Base-by-base conservation (phyloP, 1,140 invertebrate species). In the Drosophila mayri region DNA sequence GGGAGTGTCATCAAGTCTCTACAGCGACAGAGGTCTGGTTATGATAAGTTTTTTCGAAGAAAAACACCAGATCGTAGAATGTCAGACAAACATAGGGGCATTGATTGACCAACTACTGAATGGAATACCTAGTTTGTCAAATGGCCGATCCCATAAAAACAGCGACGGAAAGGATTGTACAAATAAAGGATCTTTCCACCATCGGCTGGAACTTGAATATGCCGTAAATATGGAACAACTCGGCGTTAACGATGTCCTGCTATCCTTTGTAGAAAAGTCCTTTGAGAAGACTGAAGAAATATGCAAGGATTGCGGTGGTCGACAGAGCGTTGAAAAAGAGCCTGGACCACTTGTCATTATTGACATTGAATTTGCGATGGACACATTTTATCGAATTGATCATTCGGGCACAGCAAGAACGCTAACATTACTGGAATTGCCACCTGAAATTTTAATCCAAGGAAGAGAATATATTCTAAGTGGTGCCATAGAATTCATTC, bases 21-120 rank as follows among this genome's bases (percentile, higher is more conserved):
- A 30, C 47, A 12, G 16, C 4, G n/a, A 30, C 16, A 50, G 25
- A 10, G 47, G 47, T n/a, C 9, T 30, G 47, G 47, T 30, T 18
- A 2, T 50, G 9, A 50, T 18, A 57, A 38, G 22, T 55, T 57
- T 57, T 40, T 58, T 58, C 25, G 2, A 43, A 6, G 25, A 59
- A 43, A 43, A 28, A 30, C n/a, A 44, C 8, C 25, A 41, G n/a
- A 18, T 30, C 0, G 18, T 46, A 16, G 0, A 28, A 20, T 59
- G 40, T 14, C 9, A 59, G 10, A n/a, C n/a, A n/a, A n/a, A n/a
- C n/a, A n/a, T n/a, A n/a, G n/a, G 38, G 1, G 6, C 12, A 8
- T 47, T 59, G 32, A 32, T 59, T n/a, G 28, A 32, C 0, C 9
- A 59, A 40, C 6, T 14, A 1, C 14, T 59, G 0, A 59, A 30